A percentile compares a stretch with the other conserved stretches of the same genome.
phyloP scores from a whole-genome alignment of 2,888 invertebrate genomes.

The Cenopis cana region DNA sequence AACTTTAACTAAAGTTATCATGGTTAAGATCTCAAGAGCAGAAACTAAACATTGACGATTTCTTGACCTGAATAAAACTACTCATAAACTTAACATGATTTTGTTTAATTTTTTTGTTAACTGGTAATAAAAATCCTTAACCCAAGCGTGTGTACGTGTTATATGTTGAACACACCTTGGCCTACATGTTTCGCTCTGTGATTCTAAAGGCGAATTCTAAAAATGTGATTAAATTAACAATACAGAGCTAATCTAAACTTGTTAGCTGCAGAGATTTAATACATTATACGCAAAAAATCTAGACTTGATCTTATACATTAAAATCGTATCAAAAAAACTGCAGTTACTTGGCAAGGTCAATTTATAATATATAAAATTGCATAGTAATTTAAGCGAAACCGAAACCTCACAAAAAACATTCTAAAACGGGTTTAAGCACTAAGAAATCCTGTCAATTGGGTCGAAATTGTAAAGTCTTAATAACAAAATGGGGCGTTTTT shows the following conservation, averaged over 20 bases:
- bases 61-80: conserved; percentile 16
- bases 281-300: conserved; percentile 13
- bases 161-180: conserved; percentile 59
- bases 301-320: conserved; percentile 20
- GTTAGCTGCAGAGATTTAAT: conserved; percentile 1
- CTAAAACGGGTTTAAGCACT: not conserved
- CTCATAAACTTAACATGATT: conserved; percentile 7
- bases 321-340: conserved; percentile 23
- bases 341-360: conserved; percentile 19
- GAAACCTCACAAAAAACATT: not conserved
- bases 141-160: conserved; percentile 43
- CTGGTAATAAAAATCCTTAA: conserved; percentile 41
- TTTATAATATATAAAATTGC: not conserved
- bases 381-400: conserved; percentile 2
- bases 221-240: conserved; percentile 60
- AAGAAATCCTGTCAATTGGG: not conserved
- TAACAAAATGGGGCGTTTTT: conserved; percentile 37
- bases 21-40: not conserved
- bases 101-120: conserved; percentile 37
- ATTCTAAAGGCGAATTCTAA: conserved; percentile 62
- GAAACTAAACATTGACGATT: not conserved
- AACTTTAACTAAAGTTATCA: too few relatives aligned
- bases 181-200: conserved; percentile 65
- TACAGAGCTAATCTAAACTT: conserved; percentile 31
- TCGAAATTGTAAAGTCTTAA: conserved; percentile 14